Conservation (phyloP, 2,113 vertebrate genomes). For the Oreochromis aureus region DNA sequence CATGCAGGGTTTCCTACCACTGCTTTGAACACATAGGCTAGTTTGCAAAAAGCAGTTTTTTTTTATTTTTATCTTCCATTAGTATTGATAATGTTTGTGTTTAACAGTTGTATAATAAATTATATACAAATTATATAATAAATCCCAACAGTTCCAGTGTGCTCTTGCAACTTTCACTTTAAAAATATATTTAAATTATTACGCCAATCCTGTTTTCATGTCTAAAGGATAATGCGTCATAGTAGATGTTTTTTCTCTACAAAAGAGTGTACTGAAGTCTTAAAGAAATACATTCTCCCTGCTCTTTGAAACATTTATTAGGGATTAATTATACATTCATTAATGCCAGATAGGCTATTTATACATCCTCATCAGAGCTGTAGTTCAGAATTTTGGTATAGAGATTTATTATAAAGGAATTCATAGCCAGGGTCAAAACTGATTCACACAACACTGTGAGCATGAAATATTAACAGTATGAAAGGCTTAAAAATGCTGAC, state of each 20-base stretch:
- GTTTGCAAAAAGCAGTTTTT: not conserved
- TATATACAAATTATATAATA: not conserved
- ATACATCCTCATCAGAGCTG: not conserved
- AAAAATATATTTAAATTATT: not conserved
- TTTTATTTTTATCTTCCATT: not conserved
- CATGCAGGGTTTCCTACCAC: not conserved
- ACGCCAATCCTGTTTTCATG: not conserved
- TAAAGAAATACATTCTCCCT: not conserved
- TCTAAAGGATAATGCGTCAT: not conserved
- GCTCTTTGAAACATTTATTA: not conserved
- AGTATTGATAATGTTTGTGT: not conserved
- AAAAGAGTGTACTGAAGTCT: not conserved
- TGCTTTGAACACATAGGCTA: not conserved
- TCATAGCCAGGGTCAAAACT: not conserved
- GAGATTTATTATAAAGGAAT: not conserved
- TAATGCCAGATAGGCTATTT: not conserved
- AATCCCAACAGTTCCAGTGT: not conserved
- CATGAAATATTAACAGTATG: not conserved
- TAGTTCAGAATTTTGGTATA: not conserved
- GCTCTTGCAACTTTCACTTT: not conserved
- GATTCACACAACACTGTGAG: not conserved
- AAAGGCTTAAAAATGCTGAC: not conserved
- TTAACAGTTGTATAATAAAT: not conserved
- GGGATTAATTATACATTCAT: not conserved
- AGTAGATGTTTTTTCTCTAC: not conserved